Conservation (phyloP, 2,113 vertebrate genomes). For the Tragelaphus scriptus region DNA sequence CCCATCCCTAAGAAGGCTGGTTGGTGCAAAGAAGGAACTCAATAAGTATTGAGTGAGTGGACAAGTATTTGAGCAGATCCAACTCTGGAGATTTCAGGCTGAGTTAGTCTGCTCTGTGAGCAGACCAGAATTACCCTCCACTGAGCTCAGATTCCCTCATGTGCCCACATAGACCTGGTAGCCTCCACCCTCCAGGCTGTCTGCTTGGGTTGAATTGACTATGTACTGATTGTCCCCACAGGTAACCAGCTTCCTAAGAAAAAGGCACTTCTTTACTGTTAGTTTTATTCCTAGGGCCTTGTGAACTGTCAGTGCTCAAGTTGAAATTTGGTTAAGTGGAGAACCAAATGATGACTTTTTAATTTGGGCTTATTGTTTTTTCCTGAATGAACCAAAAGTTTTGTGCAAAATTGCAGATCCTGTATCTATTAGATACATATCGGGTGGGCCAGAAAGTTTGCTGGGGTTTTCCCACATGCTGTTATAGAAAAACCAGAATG, state of each 20-base stretch:
- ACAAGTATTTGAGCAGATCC: not conserved
- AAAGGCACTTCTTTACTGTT: not conserved
- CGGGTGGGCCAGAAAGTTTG: not conserved
- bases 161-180: fast-evolving
- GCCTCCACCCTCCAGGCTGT: fast-evolving
- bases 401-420: not conserved
- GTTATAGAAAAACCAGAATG: not conserved
- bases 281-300: not conserved
- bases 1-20: not conserved
- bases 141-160: not conserved
- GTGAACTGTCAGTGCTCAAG: not conserved
- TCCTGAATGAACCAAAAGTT: not conserved
- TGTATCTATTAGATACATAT: not conserved
- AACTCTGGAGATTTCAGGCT: not conserved
- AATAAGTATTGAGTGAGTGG: not conserved
- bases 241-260: not conserved
- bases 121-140: not conserved
- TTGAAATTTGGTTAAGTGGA: not conserved
- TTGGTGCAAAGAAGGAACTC: not conserved
- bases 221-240: fast-evolving
- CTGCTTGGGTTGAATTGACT: not conserved
- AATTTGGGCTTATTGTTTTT: not conserved
- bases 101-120: not conserved
- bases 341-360: not conserved
- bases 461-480: not conserved